These are phyloP conservation scores for Aphyosemion australe DNA, from an alignment of 2,113 vertebrate genomes.

Conservation along the genomic window DNA sequence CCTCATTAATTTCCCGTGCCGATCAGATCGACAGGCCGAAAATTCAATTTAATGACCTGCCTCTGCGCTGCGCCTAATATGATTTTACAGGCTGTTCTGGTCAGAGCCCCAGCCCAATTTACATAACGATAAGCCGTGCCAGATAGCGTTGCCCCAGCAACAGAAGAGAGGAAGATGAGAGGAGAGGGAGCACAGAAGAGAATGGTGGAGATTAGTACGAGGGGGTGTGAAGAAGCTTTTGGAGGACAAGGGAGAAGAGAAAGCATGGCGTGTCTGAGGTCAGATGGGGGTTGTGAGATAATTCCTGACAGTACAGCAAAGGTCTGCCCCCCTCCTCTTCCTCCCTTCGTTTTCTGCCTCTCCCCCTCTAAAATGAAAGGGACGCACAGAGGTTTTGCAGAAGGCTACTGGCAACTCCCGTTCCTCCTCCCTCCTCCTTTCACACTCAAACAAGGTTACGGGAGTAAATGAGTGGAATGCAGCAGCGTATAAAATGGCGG, in stretches of 20 bases:
- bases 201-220: slow-evolving; percentile 52
- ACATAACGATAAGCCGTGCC: slow-evolving; percentile 84
- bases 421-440: slow-evolving; percentile 34
- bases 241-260: slow-evolving; percentile 33
- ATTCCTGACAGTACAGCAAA: slow-evolving; percentile 73
- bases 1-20: slow-evolving; percentile 81
- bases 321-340: slow-evolving; percentile 38
- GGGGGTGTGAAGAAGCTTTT: slow-evolving; percentile 44
- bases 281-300: slow-evolving; percentile 70
- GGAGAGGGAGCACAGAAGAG: slow-evolving; percentile 44
- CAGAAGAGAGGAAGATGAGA: slow-evolving; percentile 68
- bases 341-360: slow-evolving; percentile 16
- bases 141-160: slow-evolving; percentile 90
- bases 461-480: slow-evolving; percentile 72
- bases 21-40: slow-evolving; percentile 83
- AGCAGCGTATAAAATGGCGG: slow-evolving; percentile 49
- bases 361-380: slow-evolving; percentile 39
- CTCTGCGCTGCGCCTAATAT: slow-evolving; percentile 79
- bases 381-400: slow-evolving; percentile 44
- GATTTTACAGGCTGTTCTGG: slow-evolving; percentile 86
- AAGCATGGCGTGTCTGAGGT: slow-evolving; percentile 49
- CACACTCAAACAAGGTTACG: slow-evolving; percentile 70
- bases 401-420: slow-evolving; percentile 54
- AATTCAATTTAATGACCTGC: slow-evolving; percentile 87
- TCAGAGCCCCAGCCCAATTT: slow-evolving; percentile 84